These are phyloP conservation scores for Zootoca vivipara DNA, from an alignment of 2,113 vertebrate genomes.

Conservation along the genomic window DNA sequence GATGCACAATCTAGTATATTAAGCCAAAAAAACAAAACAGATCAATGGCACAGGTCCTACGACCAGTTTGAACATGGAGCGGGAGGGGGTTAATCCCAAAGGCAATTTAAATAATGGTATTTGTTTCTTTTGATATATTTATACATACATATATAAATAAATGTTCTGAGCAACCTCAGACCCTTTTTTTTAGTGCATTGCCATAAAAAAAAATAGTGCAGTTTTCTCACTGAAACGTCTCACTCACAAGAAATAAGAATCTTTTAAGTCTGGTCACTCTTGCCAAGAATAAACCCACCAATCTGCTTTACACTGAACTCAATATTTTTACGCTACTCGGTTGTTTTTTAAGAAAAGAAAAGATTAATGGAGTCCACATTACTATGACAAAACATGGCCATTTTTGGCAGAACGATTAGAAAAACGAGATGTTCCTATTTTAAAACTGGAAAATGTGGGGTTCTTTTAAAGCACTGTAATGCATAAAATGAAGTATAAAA, in stretches of 20 bases:
- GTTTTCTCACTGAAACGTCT: conserved; percentile 83
- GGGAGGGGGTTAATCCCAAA: conserved; percentile 85
- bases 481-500: conserved; percentile 90
- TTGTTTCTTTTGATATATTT: conserved; percentile 76
- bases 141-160: conserved; percentile 92
- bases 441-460: conserved; percentile 78
- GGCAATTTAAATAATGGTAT: conserved; percentile 94
- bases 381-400: conserved; percentile 83
- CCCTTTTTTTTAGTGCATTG: conserved; percentile 90
- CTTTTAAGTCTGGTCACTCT: conserved; percentile 76
- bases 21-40: conserved; percentile 52
- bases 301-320: conserved; percentile 67
- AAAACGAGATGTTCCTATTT: conserved; percentile 80
- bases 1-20: conserved; percentile 65
- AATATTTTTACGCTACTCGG: conserved; percentile 70
- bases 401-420: conserved; percentile 94
- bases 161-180: conserved; percentile 88
- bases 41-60: conserved; percentile 73
- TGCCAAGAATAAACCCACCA: conserved; percentile 75
- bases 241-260: conserved; percentile 84
- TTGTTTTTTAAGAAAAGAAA: conserved; percentile 71
- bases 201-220: conserved; percentile 96
- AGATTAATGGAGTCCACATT: conserved; percentile 77
- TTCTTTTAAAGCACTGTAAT: conserved; percentile 84
- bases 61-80: conserved; percentile 64